Conservation (phyloP, 2,113 vertebrate species). For the Myiopsitta monachus region DNA sequence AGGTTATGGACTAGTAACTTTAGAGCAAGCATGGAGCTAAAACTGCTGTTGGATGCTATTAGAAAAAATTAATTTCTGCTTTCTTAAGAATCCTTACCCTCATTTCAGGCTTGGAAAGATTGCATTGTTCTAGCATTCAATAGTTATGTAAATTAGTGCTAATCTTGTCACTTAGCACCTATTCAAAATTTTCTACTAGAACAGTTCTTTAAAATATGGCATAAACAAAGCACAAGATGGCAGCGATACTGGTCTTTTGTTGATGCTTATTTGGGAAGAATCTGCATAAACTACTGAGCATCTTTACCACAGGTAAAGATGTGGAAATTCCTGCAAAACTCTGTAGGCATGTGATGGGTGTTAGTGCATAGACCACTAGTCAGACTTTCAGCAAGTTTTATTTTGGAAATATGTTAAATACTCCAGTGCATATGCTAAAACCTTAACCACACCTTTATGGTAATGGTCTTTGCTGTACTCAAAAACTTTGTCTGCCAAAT, state of each 20-base stretch:
- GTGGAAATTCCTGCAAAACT: not conserved
- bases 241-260: not conserved
- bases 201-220: slow-evolving; percentile 15
- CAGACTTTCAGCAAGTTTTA: not conserved
- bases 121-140: slow-evolving; percentile 45
- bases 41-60: not conserved
- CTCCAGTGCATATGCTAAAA: not conserved
- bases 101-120: slow-evolving; percentile 9
- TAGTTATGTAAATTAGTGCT: slow-evolving; percentile 47
- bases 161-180: slow-evolving; percentile 50
- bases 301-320: not conserved
- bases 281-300: not conserved
- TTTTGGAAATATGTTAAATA: not conserved
- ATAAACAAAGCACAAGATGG: slow-evolving; percentile 5
- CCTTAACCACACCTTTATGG: not conserved
- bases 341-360: not conserved
- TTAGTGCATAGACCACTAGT: not conserved
- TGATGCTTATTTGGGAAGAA: not conserved
- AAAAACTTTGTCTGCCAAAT: not conserved
- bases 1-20: not conserved
- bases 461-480: not conserved
- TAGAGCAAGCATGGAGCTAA: not conserved
- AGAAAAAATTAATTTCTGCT: slow-evolving; percentile 26
- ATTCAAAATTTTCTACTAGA: slow-evolving; percentile 18
- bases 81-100: not conserved